Evolutionary conservation across 2,113 vertebrate genomes (phyloP), one percentile per base, ranked within the genome.

Genomic region (Caranx melampygus): DNA sequence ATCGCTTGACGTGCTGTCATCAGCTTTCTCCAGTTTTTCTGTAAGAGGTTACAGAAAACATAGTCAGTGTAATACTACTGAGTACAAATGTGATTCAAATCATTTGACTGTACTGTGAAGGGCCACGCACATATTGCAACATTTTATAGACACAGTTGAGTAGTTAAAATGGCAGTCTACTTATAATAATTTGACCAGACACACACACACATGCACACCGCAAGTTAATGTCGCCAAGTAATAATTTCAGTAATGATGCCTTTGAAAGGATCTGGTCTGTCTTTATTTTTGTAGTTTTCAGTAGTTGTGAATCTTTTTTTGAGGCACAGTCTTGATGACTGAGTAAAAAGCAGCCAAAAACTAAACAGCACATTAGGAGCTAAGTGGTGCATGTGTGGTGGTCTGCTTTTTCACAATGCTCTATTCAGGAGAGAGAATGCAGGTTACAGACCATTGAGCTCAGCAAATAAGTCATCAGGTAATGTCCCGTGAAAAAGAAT

Each of bases 11-110:
- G 91, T 79, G 35, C 93, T 92, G 10, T 97, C 96, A 79, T 94
- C 81, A 1, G 52, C 81, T 85, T 88, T 95, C 81, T 97, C 96
- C 16, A 92, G 88, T 78, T 96, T 96, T 88, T 95, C 98, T 99
- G 58, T 77, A 21, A 84, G 69, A 87, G 55, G 71, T 79, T 21
- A 59, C 20, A 75, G 71, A 86, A 80, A 66, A 18, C 51, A 84
- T n/a, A 64, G 55, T 77, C 18, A 89, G 20, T 65, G 5, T 58
- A 61, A 59, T 35, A 12, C 21, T 13, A 64, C 58, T 21, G 34
- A 55, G 69, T 52, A 71, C 31, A 62, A 79, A 58, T 26, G 61
- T 26, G 33, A 45, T 61, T 47, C 5, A 63, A 45, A 40, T 69
- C 72, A 21, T 69, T 59, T n/a, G 13, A 35, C 26, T 15, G 16